These are phyloP conservation scores for Propithecus perrieri DNA, from an alignment of 2,797 vertebrate genomes.

Conservation along the genomic window DNA sequence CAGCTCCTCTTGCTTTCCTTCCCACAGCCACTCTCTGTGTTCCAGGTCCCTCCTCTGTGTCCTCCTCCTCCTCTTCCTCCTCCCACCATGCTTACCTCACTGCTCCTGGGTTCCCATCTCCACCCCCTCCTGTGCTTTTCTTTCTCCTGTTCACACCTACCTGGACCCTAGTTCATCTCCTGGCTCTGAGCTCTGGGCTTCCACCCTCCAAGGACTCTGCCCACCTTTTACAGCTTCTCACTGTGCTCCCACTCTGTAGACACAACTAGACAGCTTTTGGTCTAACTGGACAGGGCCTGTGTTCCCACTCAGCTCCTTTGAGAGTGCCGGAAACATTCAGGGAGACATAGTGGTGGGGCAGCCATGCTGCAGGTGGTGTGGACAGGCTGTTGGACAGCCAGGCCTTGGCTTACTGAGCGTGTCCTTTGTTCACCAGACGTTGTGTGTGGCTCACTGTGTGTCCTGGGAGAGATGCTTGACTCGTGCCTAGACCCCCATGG, in stretches of 20 bases:
- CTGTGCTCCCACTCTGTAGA: neutral
- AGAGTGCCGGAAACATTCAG: neutral
- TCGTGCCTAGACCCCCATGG: rapidly evolving
- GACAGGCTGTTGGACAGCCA: too few relatives aligned
- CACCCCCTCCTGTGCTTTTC: neutral
- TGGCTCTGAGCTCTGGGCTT: neutral
- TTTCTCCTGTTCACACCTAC: neutral
- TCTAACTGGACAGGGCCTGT: neutral
- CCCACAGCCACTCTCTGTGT: neutral
- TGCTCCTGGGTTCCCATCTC: neutral
- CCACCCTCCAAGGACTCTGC: neutral
- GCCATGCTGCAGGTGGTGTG: neutral
- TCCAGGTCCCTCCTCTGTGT: neutral
- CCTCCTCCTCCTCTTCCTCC: too few relatives aligned
- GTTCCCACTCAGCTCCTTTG: neutral
- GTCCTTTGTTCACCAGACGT: too few relatives aligned
- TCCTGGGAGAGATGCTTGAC: neutral
- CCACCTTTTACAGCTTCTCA: neutral
- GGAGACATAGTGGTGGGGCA: neutral
- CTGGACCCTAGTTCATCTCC: neutral
- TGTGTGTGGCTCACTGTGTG: rapidly evolving
- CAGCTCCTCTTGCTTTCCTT: neutral
- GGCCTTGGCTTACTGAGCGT: neutral
- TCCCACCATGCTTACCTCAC: rapidly evolving
- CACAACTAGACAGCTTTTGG: neutral